Conservation (phyloP, 2,888 invertebrate genomes). For the Ceratothoa steindachneri region DNA sequence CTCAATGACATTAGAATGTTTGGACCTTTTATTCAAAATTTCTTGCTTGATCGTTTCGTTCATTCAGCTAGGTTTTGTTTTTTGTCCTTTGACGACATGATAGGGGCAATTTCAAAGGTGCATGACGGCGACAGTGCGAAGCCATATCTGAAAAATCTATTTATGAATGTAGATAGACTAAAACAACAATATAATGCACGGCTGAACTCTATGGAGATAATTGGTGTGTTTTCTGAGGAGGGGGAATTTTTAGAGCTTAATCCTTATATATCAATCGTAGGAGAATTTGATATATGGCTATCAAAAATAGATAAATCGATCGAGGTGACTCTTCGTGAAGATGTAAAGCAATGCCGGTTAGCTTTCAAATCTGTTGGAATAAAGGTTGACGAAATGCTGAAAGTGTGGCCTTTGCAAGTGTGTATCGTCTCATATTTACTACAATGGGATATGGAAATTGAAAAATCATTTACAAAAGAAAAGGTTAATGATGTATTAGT, state of each 20-base stretch:
- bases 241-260: constrained; percentile 34
- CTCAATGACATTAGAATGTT: not conserved
- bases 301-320: constrained; percentile 23
- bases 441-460: not conserved
- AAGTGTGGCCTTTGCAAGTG: constrained; percentile 39
- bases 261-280: constrained; percentile 29
- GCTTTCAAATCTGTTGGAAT: constrained; percentile 33
- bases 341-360: constrained; percentile 37
- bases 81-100: constrained; percentile 35
- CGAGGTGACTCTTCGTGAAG: constrained; percentile 30
- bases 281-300: constrained; percentile 30
- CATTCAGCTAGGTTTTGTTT: constrained; percentile 36
- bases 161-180: constrained; percentile 33
- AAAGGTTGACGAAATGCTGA: constrained; percentile 38
- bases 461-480: not conserved
- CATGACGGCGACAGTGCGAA: constrained; percentile 27
- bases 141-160: constrained; percentile 34
- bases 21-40: not conserved
- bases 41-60: constrained; percentile 25
- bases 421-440: constrained; percentile 16
- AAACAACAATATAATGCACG: constrained; percentile 32
- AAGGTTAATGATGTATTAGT: not conserved
- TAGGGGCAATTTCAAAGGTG: constrained; percentile 34
- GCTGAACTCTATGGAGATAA: constrained; percentile 30
- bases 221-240: constrained; percentile 34